phyloP scores from a whole-genome alignment of 2,888 invertebrate species.

The Artemia sinica region DNA sequence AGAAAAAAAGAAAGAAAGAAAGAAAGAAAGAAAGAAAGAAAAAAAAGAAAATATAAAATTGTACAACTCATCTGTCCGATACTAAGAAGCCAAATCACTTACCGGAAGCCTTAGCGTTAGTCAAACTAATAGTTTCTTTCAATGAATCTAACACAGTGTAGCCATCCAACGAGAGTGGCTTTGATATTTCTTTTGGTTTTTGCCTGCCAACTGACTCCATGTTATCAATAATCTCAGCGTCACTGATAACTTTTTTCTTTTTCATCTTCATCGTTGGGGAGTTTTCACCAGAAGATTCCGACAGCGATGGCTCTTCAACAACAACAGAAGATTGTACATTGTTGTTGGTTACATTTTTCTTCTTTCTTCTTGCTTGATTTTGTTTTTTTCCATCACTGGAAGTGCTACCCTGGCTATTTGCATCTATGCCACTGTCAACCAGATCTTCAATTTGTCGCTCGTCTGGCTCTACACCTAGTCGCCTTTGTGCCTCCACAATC shows the following conservation, averaged over 20 bases:
- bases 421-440: slow-evolving; percentile 56
- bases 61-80: too few species aligned
- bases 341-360: slow-evolving; percentile 17
- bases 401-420: slow-evolving; percentile 70
- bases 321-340: neutral
- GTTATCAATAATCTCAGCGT: slow-evolving; percentile 15
- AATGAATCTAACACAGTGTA: slow-evolving; percentile 18
- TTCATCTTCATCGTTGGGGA: slow-evolving; percentile 18
- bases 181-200: slow-evolving; percentile 6
- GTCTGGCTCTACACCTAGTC: slow-evolving; percentile 33
- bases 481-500: too few species aligned
- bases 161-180: slow-evolving; percentile 12
- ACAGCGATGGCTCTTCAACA: neutral
- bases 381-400: slow-evolving; percentile 19
- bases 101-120: slow-evolving; percentile 23
- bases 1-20: too few species aligned
- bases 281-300: slow-evolving; percentile 9
- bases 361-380: slow-evolving; percentile 19
- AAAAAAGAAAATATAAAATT: too few species aligned
- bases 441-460: slow-evolving; percentile 45
- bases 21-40: too few species aligned
- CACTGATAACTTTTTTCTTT: slow-evolving; percentile 18
- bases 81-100: neutral
- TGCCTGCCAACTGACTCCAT: slow-evolving; percentile 43
- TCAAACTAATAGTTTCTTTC: slow-evolving; percentile 22